Base-by-base conservation (phyloP, 2,888 invertebrate genomes). In the Tenthredo distinguenda region DNA sequence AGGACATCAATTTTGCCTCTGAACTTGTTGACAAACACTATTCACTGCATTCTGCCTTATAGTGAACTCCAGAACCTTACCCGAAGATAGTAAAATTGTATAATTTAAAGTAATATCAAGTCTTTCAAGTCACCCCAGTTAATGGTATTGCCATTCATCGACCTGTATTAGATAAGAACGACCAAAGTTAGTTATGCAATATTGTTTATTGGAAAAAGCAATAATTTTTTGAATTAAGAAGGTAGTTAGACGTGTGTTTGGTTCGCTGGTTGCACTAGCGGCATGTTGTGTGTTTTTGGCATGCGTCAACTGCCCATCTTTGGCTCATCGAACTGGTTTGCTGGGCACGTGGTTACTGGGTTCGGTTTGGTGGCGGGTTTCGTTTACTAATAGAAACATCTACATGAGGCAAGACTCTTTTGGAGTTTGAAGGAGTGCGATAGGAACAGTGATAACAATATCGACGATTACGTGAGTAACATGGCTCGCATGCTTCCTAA, bases 371-470 rank as follows among this genome's bases (percentile, higher is more conserved):
- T 90, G 85, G 68, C 85, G 72, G 65, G 93, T 93, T 92, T 71
- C 91, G 89, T 92, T 92, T 91, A 92, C 92, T 91, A 93, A 93
- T 94, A 95, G 95, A 95, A 95, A 95, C 95, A 95, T 93, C 95
- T 95, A 94, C 95, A 95, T 94, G 95, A 95, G 92, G 95, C 95
- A 92, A 94, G 94, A 93, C 94, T 95, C 88, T 95, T 94, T 94
- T 95, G 95, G 95, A 95, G 94, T 91, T 89, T 92, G 88, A 93
- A 92, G 92, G 92, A 92, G 90, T 91, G 90, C 90, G 91, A 91
- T 90, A 91, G 90, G 90, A 92, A 89, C 91, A 90, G 87, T 90
- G 92, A 93, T 89, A 91, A 89, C 92, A 91, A 90, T 91, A 89
- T 91, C 88, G 87, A 90, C 88, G 91, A 90, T 87, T 91, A 91